phyloP scores from a whole-genome alignment of 2,888 invertebrate species.

The Amphipyra berbera region DNA sequence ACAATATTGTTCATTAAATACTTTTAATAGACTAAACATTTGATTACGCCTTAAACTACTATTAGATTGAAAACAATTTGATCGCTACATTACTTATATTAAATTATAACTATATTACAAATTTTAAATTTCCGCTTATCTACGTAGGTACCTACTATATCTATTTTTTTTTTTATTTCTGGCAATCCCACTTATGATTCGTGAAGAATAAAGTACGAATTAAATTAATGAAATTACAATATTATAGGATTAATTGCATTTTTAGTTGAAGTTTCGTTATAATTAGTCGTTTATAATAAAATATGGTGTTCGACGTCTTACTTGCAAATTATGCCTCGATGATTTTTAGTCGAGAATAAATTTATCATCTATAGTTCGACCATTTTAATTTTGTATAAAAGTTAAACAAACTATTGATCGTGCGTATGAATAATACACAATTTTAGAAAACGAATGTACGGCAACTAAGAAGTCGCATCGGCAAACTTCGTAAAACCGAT shows the following conservation, averaged over 20 bases:
- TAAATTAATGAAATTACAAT: slow-evolving; percentile 15
- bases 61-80: slow-evolving; percentile 59
- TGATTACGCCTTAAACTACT: slow-evolving; percentile 68
- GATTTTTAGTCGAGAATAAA: no score
- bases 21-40: slow-evolving; percentile 77
- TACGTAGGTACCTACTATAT: slow-evolving; percentile 35
- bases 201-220: not conserved
- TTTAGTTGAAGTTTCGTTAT: not conserved
- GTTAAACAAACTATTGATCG: no score
- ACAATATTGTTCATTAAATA: slow-evolving; percentile 65
- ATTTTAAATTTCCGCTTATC: slow-evolving; percentile 41
- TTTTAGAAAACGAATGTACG: no score
- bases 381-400: no score
- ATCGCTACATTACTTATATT: slow-evolving; percentile 59
- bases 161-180: slow-evolving; percentile 38
- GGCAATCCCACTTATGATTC: slow-evolving; percentile 52
- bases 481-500: no score
- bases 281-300: not conserved
- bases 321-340: not conserved
- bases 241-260: not conserved
- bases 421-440: no score
- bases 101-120: slow-evolving; percentile 35
- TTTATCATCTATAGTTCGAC: no score
- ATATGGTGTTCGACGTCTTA: not conserved
- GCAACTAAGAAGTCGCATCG: no score